Conservation (phyloP, 1,140 invertebrate genomes). For the Colletes latitarsis region DNA sequence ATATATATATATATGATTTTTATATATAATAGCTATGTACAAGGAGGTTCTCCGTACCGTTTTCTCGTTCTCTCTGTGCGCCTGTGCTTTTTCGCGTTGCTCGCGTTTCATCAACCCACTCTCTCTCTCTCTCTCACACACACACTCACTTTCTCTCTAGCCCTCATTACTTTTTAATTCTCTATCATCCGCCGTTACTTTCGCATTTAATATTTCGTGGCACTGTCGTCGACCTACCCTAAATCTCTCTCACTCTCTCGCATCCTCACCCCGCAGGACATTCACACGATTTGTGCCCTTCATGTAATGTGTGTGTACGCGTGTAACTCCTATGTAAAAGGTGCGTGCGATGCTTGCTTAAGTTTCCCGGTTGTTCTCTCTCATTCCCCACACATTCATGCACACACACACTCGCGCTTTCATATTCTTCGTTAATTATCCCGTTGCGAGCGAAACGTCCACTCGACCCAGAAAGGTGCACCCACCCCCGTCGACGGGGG, state of each 20-base stretch:
- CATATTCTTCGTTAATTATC: slow-evolving; percentile 44
- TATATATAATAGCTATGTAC: slow-evolving; percentile 77
- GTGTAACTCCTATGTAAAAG: slow-evolving; percentile 31
- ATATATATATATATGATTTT: slow-evolving; percentile 63
- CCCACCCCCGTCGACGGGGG: slow-evolving; percentile 13
- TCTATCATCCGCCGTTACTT: slow-evolving; percentile 46
- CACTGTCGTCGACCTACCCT: slow-evolving; percentile 65
- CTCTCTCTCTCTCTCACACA: slow-evolving; percentile 18
- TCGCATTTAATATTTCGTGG: slow-evolving; percentile 53
- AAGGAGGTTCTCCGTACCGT: slow-evolving; percentile 71
- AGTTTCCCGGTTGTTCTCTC: neutral
- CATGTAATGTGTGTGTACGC: slow-evolving; percentile 36
- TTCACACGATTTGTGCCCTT: slow-evolving; percentile 65
- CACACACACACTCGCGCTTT: neutral
- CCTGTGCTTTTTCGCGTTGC: slow-evolving; percentile 32
- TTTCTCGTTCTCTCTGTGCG: slow-evolving; percentile 39
- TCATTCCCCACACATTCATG: neutral
- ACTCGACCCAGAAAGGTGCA: slow-evolving; percentile 46
- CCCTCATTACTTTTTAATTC: slow-evolving; percentile 32
- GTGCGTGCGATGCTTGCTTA: slow-evolving; percentile 33
- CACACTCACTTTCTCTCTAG: slow-evolving; percentile 32
- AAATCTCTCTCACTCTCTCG: slow-evolving; percentile 30
- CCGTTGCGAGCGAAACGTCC: slow-evolving; percentile 47
- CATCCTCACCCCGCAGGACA: slow-evolving; percentile 34
- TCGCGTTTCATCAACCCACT: too few relatives aligned